A percentile compares a stretch with the other conserved stretches of the same genome.
Evolutionary conservation across 2,888 invertebrate species (phyloP).

Genomic region (Lottia gigantea): DNA sequence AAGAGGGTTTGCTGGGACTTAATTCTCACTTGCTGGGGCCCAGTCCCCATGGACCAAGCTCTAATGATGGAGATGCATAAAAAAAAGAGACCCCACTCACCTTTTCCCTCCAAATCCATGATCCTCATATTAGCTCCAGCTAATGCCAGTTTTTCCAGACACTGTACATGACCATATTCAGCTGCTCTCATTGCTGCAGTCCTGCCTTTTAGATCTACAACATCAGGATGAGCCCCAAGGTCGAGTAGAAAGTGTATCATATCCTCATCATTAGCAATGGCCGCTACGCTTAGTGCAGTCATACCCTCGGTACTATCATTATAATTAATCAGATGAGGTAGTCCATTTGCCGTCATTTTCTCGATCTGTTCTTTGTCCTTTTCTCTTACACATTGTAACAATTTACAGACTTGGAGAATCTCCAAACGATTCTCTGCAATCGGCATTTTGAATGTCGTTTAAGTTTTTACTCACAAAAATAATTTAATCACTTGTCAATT

Average conservation of each 20-base stretch:
- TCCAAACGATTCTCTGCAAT: constrained; percentile 65
- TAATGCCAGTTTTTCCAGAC: constrained; percentile 60
- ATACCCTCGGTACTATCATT: constrained; percentile 65
- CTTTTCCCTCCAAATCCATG: constrained; percentile 66
- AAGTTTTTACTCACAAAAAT: too few relatives aligned
- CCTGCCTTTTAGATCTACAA: constrained; percentile 65
- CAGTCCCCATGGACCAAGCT: too few relatives aligned
- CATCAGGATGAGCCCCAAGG: constrained; percentile 68
- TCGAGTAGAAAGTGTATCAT: constrained; percentile 65
- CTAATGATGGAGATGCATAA: too few relatives aligned
- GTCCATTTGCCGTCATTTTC: constrained; percentile 64
- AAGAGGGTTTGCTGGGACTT: too few relatives aligned
- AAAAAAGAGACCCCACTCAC: constrained; percentile 35
- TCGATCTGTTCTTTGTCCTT: constrained; percentile 63
- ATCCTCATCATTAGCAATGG: constrained; percentile 65
- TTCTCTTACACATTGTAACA: constrained; percentile 67
- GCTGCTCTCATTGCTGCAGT: constrained; percentile 68
- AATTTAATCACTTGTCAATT: too few relatives aligned
- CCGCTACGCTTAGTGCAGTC: constrained; percentile 66
- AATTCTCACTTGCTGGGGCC: too few relatives aligned
- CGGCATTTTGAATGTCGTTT: constrained; percentile 52
- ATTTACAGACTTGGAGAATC: constrained; percentile 67
- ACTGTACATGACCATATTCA: constrained; percentile 67
- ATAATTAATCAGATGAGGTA: constrained; percentile 67
- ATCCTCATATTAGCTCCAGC: constrained; percentile 64